Percentiles rank a stretch among this genome's conserved stretches.
phyloP scores from a whole-genome alignment of 2,797 vertebrate genomes.

The Ataeniobius toweri region DNA sequence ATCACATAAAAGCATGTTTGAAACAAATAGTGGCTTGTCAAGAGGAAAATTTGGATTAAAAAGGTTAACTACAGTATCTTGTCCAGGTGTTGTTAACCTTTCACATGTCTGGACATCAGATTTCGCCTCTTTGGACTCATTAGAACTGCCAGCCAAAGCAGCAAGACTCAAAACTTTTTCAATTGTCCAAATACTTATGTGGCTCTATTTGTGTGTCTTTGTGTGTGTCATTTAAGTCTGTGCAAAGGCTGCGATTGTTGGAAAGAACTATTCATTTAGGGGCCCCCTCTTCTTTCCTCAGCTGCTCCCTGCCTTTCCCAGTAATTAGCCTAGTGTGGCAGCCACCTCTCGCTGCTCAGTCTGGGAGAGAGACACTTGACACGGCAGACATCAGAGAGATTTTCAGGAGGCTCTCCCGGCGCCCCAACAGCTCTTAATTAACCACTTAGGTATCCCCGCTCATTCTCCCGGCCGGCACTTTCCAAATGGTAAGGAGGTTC shows the following conservation, averaged over 20 bases:
- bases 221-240: slow-evolving; percentile 27
- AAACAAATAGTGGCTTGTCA: background rate
- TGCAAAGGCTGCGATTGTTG: slow-evolving; percentile 65
- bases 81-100: slow-evolving; percentile 74
- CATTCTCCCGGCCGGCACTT: slow-evolving; percentile 89
- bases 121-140: slow-evolving; percentile 56
- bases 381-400: slow-evolving; percentile 99
- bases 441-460: slow-evolving; percentile 99
- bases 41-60: too few relatives aligned
- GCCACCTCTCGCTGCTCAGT: slow-evolving; percentile 94
- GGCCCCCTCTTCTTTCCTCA: slow-evolving; percentile 82
- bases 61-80: too few relatives aligned
- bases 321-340: slow-evolving; percentile 96
- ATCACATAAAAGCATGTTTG: background rate
- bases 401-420: slow-evolving; percentile 97
- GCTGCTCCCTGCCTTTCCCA: slow-evolving; percentile 88
- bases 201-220: slow-evolving; percentile 60
- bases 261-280: slow-evolving; percentile 80
- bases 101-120: slow-evolving; percentile 46
- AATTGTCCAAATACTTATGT: slow-evolving; percentile 76
- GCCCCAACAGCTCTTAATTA: slow-evolving; percentile 99
- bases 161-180: slow-evolving; percentile 71
- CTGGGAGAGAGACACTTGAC: slow-evolving; percentile 99
- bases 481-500: slow-evolving; percentile 92
- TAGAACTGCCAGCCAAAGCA: slow-evolving; percentile 37